A percentile compares a stretch with the other conserved stretches of the same genome.
Conservation (phyloP, 2,113 vertebrate species). For the Acrocephalus kingi region DNA sequence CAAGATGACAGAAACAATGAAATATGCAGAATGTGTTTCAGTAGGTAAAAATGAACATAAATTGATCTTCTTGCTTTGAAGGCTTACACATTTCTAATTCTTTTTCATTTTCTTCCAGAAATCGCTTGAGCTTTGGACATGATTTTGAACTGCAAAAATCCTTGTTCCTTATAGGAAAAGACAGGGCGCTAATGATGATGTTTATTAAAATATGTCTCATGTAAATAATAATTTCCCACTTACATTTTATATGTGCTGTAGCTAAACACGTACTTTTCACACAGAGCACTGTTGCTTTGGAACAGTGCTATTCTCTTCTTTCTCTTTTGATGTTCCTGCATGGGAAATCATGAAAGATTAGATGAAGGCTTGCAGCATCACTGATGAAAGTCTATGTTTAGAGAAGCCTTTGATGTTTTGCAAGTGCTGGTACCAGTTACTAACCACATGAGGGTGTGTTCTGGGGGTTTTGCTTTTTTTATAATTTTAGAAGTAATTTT, state of each 20-base stretch:
- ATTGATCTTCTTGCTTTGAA: constrained; percentile 75
- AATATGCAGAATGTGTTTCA: constrained; percentile 70
- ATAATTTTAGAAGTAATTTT: constrained; percentile 53
- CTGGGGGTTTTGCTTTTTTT: constrained; percentile 26
- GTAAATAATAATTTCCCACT: constrained; percentile 67
- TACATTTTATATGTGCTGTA: constrained; percentile 11
- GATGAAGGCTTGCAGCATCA: constrained; percentile 55
- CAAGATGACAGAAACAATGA: constrained; percentile 70
- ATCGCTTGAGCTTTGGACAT: constrained; percentile 67
- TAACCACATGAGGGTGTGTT: constrained; percentile 50
- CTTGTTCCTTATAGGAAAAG: constrained; percentile 44
- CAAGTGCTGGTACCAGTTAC: constrained; percentile 55
- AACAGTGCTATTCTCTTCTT: constrained; percentile 53
- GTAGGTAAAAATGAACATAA: constrained; percentile 77
- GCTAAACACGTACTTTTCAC: constrained; percentile 59
- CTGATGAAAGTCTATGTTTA: constrained; percentile 77
- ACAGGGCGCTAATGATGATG: constrained; percentile 53
- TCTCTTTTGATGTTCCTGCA: constrained; percentile 74
- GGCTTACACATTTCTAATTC: constrained; percentile 70
- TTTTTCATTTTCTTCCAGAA: constrained; percentile 79
- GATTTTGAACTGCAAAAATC: constrained; percentile 60
- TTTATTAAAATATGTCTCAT: constrained; percentile 71
- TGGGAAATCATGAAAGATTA: constrained; percentile 74
- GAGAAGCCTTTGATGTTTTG: constrained; percentile 74
- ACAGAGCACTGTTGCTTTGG: constrained; percentile 44